Evolutionary conservation across 2,888 invertebrate genomes (phyloP), one percentile per base, ranked within the genome.

Genomic region (Orthosia gothica): DNA sequence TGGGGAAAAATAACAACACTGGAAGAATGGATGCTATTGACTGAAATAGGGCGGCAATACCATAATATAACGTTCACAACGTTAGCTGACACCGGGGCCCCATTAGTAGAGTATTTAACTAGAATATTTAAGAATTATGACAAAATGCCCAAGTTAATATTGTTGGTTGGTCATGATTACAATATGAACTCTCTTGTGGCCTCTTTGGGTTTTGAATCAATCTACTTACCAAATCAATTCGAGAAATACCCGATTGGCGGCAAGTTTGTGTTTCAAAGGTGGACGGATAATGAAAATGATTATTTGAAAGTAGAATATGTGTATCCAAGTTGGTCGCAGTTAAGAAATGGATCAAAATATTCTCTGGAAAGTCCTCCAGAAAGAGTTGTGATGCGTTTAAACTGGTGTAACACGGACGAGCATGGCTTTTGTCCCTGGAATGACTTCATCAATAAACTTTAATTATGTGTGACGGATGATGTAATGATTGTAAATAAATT

Each of bases 221-320:
- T 55, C 5, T 59, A 50, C 18, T 73, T 86, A 40, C 86, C 85
- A 12, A 55, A 82, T 70, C 85, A 86, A n/a, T 79, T 64, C 16
- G 86, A 86, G n/a, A 12, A 62, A 3, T 70, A 50, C 7, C 86
- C 86, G 15, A 76, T 84, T 66, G 86, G 86, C 11, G 80, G 86
- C 2, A 86, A 81, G 64, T 52, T 79, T 16, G 85, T 86, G 23
- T 86, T 86, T 73, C 83, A 86, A 64, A 78, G 83, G 20, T 86
- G 86, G 86, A 66, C 78, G 20, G 81, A 86, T 62, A 15, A 20
- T 40, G 15, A 59, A 23, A 74, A 49, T n/a, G 86, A 86, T 20
- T 86, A 80, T 80, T 80, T 86, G 63, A 86, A 86, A 83, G 65
- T 83, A 2, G 83, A 86, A 76, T 78, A 70, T 50, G 72, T 86